A percentile compares a stretch with the other conserved stretches of the same genome.
Conservation (phyloP, 2,797 vertebrate genomes). For the Forpus xanthops region DNA sequence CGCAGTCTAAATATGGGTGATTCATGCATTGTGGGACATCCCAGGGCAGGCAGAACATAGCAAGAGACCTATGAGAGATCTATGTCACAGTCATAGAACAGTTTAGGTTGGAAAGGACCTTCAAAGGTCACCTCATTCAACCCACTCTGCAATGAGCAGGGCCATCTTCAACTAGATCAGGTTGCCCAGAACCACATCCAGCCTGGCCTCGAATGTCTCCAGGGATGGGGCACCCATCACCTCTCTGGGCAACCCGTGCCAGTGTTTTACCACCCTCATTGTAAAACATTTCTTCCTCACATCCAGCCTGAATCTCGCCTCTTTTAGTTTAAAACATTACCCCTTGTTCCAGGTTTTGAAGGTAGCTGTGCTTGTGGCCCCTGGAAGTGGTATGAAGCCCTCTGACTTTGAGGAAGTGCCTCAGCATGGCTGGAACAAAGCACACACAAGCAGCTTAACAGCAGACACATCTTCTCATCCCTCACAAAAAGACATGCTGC, state of each 20-base stretch:
- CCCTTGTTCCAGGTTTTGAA: background rate
- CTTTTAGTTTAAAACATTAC: background rate
- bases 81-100: background rate
- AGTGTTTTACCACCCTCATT: background rate
- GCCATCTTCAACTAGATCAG: background rate
- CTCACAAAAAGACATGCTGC: background rate
- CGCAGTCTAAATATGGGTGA: background rate
- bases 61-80: background rate
- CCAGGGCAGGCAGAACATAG: background rate
- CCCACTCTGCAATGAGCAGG: background rate
- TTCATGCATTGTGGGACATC: background rate
- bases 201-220: background rate
- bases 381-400: background rate
- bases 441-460: fast-evolving
- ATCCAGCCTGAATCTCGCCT: background rate
- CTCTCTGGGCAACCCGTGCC: background rate
- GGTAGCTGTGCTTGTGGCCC: background rate
- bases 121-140: background rate
- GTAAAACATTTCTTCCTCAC: background rate
- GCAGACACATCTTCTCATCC: background rate
- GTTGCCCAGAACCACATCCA: background rate
- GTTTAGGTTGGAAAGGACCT: background rate
- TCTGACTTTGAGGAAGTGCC: background rate
- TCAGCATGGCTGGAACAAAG: background rate
- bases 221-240: background rate